Conservation (phyloP, 2,797 vertebrate genomes). For the Halcyon chelicuti region DNA sequence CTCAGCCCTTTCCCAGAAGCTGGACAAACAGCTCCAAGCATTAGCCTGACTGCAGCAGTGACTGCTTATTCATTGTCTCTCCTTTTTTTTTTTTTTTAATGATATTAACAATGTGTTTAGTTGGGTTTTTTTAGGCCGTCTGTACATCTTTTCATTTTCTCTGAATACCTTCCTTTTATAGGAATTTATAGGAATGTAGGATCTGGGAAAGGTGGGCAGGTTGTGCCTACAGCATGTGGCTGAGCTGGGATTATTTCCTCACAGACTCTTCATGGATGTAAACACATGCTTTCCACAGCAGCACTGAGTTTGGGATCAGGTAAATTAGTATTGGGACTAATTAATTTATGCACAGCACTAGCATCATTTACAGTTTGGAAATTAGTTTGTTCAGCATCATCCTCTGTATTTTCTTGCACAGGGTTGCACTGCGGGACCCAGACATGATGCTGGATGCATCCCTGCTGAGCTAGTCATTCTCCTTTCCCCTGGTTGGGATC, state of each 20-base stretch:
- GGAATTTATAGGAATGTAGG: constrained; percentile 33
- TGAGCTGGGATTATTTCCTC: neutral
- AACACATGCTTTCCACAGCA: neutral
- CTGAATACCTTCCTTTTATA: neutral
- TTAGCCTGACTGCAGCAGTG: neutral
- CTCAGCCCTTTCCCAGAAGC: neutral
- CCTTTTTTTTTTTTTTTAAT: neutral
- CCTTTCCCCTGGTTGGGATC: neutral
- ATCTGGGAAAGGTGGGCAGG: fast-evolving
- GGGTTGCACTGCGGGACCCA: neutral
- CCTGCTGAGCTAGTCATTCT: fast-evolving
- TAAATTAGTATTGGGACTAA: neutral
- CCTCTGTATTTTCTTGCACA: neutral
- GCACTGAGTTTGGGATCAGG: neutral
- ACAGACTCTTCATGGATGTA: fast-evolving
- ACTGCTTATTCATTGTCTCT: neutral
- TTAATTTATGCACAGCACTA: neutral
- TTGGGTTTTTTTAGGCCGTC: neutral
- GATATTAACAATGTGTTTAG: neutral
- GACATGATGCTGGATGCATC: fast-evolving
- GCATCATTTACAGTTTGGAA: neutral
- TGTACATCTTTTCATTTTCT: neutral
- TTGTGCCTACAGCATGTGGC: fast-evolving
- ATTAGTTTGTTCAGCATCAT: neutral
- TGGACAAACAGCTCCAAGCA: neutral